Evolutionary conservation across 2,113 vertebrate genomes (phyloP).

Genomic region (Diglossa brunneiventris): DNA sequence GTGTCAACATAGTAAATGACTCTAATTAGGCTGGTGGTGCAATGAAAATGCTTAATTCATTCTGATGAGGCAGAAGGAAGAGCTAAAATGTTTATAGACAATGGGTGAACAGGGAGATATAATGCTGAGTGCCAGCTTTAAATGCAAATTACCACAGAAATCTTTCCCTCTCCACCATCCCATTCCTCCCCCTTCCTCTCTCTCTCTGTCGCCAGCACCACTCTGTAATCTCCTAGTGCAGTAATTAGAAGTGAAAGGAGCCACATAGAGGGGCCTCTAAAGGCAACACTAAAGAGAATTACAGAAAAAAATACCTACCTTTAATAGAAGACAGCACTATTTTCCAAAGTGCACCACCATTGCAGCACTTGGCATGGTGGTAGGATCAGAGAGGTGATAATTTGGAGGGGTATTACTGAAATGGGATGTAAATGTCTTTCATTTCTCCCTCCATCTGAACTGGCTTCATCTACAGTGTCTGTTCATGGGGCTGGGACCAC

Average conservation of each 20-base stretch:
- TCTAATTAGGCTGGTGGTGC: conserved; percentile 74
- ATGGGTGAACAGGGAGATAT: conserved; percentile 77
- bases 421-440: conserved; percentile 6
- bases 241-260: conserved; percentile 72
- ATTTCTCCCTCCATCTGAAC: neutral
- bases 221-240: conserved; percentile 67
- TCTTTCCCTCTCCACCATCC: conserved; percentile 66
- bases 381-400: neutral
- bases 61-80: conserved; percentile 75
- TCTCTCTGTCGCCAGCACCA: conserved; percentile 56
- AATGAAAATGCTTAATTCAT: conserved; percentile 74
- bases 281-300: conserved; percentile 62
- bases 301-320: conserved; percentile 59
- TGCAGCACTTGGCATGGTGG: neutral
- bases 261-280: conserved; percentile 57
- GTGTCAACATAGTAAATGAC: conserved; percentile 76
- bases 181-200: conserved; percentile 53
- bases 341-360: conserved; percentile 23
- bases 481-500: neutral
- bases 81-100: conserved; percentile 77
- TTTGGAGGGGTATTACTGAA: conserved; percentile 27
- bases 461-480: neutral
- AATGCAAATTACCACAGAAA: conserved; percentile 72
- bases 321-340: conserved; percentile 47
- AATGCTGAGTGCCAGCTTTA: conserved; percentile 75